phyloP scores from a whole-genome alignment of 2,888 invertebrate genomes.

The Alcis repandata region DNA sequence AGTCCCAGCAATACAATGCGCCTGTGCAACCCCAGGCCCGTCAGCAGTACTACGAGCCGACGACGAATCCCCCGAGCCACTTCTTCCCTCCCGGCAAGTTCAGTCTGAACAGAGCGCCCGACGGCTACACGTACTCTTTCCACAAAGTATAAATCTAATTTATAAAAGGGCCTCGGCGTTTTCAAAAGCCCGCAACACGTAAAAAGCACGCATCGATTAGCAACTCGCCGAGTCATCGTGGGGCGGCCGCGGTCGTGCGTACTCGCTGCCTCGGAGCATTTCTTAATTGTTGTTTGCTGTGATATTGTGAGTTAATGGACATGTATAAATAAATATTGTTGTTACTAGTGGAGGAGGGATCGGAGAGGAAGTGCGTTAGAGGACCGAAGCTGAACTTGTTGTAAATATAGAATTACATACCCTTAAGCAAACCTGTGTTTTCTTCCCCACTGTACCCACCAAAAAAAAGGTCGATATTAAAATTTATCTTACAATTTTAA shows the following conservation, averaged over 20 bases:
- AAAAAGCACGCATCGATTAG: conserved; percentile 79
- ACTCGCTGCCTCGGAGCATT: conserved; percentile 76
- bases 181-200: conserved; percentile 71
- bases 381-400: conserved; percentile 74
- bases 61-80: conserved; percentile 90
- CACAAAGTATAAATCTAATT: conserved; percentile 87
- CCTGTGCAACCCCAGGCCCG: conserved; percentile 44
- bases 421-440: conserved; percentile 41
- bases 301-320: conserved; percentile 85
- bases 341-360: conserved; percentile 66
- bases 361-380: conserved; percentile 63
- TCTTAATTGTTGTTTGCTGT: conserved; percentile 85
- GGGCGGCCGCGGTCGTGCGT: conserved; percentile 63
- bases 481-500: no score
- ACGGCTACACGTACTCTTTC: conserved; percentile 95
- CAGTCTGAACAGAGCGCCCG: conserved; percentile 94
- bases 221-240: conserved; percentile 78
- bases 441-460: not conserved
- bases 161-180: conserved; percentile 70
- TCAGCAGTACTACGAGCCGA: conserved; percentile 84
- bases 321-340: conserved; percentile 72
- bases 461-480: not conserved
- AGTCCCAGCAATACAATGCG: conserved; percentile 67
- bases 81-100: conserved; percentile 95
- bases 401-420: conserved; percentile 78